phyloP scores from a whole-genome alignment of 2,888 invertebrate species.

The Amaurobius ferox region DNA sequence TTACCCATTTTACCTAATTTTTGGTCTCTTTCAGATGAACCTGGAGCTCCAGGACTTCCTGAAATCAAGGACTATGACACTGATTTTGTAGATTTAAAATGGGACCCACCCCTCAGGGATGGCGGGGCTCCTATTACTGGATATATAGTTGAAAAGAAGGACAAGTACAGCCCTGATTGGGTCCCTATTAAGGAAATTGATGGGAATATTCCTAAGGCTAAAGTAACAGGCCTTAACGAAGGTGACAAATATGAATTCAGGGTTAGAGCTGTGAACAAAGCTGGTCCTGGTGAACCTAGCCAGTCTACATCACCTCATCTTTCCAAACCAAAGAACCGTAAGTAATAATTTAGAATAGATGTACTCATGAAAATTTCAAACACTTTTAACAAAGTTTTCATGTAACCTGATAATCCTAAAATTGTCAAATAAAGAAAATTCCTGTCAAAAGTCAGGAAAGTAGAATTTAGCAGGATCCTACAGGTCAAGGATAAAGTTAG shows the following conservation, averaged over 20 bases:
- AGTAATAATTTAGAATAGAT: no score
- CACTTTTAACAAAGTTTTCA: no score
- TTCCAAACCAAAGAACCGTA: slow-evolving; percentile 90
- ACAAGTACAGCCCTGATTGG: slow-evolving; percentile 96
- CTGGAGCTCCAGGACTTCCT: slow-evolving; percentile 93
- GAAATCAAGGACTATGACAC: slow-evolving; percentile 97
- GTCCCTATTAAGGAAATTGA: slow-evolving; percentile 81
- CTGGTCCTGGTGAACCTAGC: slow-evolving; percentile 95
- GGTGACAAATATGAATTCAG: slow-evolving; percentile 95
- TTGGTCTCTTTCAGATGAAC: slow-evolving; percentile 82
- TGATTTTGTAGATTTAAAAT: slow-evolving; percentile 95
- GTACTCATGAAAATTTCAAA: no score
- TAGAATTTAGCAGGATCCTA: no score
- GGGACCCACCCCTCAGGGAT: slow-evolving; percentile 94
- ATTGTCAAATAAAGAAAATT: no score
- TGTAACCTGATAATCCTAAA: no score
- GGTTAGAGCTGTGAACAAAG: slow-evolving; percentile 94
- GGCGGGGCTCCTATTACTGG: slow-evolving; percentile 96
- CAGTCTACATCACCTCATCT: slow-evolving; percentile 91
- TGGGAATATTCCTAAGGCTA: slow-evolving; percentile 86
- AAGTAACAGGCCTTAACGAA: slow-evolving; percentile 92
- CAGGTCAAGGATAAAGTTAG: no score
- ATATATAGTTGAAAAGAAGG: slow-evolving; percentile 94
- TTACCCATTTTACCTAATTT: neutral
- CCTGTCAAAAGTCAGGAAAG: no score